Conservation (phyloP, 2,113 vertebrate genomes). For the Myodes glareolus region DNA sequence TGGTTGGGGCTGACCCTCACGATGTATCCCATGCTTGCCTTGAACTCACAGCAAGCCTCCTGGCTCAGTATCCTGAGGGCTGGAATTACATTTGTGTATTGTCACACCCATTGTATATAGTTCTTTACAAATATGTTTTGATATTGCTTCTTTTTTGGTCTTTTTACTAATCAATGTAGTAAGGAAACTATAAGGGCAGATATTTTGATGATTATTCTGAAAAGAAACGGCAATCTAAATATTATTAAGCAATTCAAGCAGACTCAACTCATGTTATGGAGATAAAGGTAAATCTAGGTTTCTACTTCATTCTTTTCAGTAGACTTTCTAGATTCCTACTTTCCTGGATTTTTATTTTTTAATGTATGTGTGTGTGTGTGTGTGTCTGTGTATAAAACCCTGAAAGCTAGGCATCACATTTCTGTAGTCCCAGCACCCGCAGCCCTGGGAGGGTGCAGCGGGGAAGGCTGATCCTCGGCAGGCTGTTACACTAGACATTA, state of each 20-base stretch:
- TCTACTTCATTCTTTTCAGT: neutral
- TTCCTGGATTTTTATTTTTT: neutral
- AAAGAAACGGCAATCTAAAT: conserved; percentile 8
- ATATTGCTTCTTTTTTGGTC: neutral
- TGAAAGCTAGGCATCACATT: neutral
- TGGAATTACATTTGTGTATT: neutral
- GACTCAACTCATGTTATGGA: neutral
- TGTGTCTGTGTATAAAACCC: neutral
- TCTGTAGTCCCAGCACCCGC: neutral
- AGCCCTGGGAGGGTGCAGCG: neutral
- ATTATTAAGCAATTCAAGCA: neutral
- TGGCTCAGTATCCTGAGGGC: neutral
- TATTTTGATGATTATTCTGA: neutral
- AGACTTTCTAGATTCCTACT: neutral
- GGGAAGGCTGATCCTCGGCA: neutral
- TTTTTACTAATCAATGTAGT: neutral
- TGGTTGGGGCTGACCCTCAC: neutral
- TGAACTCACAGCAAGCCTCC: neutral
- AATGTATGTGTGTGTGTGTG: neutral
- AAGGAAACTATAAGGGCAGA: neutral
- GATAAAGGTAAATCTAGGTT: neutral
- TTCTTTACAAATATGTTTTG: neutral
- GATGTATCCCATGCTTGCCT: neutral
- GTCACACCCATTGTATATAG: neutral
- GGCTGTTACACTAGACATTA: neutral